Evolutionary conservation across 2,113 vertebrate genomes (phyloP).

Genomic region (Chamaetylas fuelleborni): DNA sequence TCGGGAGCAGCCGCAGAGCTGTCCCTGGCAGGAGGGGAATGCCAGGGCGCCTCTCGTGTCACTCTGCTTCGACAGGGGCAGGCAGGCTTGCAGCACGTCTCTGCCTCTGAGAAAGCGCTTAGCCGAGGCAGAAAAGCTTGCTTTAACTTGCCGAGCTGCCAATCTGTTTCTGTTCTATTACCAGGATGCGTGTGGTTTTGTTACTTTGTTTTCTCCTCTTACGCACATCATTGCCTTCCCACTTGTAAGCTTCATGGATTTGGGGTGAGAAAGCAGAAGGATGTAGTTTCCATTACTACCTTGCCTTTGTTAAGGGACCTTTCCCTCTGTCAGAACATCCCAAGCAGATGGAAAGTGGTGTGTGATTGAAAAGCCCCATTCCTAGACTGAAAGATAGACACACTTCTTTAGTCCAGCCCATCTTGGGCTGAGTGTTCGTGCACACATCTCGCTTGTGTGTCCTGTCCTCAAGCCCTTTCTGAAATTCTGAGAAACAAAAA

Average conservation of each 20-base stretch:
- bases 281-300: neutral
- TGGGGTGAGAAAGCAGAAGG: neutral
- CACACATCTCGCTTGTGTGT: neutral
- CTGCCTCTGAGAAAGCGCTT: neutral
- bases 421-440: neutral
- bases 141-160: neutral
- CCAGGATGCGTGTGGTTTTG: neutral
- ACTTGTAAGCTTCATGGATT: neutral
- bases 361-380: neutral
- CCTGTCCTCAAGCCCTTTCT: neutral
- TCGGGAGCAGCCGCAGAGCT: constrained; percentile 45
- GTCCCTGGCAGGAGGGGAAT: constrained; percentile 14
- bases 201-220: neutral
- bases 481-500: neutral
- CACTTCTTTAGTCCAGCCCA: neutral
- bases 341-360: neutral
- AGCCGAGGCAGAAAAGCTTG: neutral
- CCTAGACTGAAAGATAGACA: neutral
- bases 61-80: constrained; percentile 18
- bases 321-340: neutral
- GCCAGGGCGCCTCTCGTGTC: constrained; percentile 1
- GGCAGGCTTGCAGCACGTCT: neutral
- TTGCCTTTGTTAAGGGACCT: neutral
- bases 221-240: neutral
- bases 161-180: neutral